Conservation (phyloP, 2,888 invertebrate genomes). For the Drosophila lutescens region DNA sequence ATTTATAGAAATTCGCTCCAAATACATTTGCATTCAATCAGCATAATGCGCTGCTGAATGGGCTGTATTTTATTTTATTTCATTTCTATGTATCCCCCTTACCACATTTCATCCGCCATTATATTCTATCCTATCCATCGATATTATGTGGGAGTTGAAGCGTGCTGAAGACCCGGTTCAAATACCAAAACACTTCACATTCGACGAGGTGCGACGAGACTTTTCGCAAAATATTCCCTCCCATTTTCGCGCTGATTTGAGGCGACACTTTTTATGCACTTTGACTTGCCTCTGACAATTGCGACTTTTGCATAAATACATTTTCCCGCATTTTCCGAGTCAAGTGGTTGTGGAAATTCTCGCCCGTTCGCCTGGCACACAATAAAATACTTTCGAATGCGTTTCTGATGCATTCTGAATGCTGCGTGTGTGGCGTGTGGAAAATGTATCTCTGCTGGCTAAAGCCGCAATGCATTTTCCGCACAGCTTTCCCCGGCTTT, state of each 20-base stretch:
- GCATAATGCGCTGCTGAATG: constrained; percentile 43
- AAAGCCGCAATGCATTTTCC: constrained; percentile 46
- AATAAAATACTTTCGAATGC: constrained; percentile 62
- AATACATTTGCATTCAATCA: constrained; percentile 74
- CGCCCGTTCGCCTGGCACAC: constrained; percentile 22
- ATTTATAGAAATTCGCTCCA: constrained; percentile 64
- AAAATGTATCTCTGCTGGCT: constrained; percentile 47
- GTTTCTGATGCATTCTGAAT: constrained; percentile 52
- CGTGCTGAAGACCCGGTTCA: constrained; percentile 56
- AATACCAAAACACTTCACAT: constrained; percentile 72
- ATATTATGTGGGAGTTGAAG: constrained; percentile 39
- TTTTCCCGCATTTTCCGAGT: constrained; percentile 71
- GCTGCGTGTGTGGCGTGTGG: constrained; percentile 16
- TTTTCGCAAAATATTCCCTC: constrained; percentile 27
- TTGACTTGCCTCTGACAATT: constrained; percentile 67
- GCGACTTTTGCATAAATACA: constrained; percentile 79
- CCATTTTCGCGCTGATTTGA: constrained; percentile 54
- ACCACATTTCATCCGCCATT: constrained; percentile 6
- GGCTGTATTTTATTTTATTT: constrained; percentile 10
- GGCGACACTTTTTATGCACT: constrained; percentile 65
- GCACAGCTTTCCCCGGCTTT: constrained; percentile 24
- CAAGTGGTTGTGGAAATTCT: constrained; percentile 65
- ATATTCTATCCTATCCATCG: constrained; percentile 29
- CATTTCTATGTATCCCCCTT: constrained; percentile 13
- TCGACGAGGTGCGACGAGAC: constrained; percentile 41